A percentile compares a stretch with the other conserved stretches of the same genome.
phyloP scores from a whole-genome alignment of 2,888 invertebrate genomes.

The Cryptus armator region DNA sequence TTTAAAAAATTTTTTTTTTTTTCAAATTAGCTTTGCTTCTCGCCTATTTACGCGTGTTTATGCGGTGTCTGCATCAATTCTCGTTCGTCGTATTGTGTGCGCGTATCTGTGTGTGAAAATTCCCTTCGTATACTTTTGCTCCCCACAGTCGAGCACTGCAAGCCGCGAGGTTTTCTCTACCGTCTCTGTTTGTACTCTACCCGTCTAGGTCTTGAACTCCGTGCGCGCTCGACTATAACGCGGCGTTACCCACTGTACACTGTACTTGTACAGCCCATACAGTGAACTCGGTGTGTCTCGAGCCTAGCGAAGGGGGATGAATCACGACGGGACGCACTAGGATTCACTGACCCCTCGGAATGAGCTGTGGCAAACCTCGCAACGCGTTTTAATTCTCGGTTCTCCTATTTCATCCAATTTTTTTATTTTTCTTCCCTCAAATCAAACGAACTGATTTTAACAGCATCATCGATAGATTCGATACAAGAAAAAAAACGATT shows the following conservation, averaged over 20 bases:
- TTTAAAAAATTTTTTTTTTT: background rate
- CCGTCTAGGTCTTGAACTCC: constrained; percentile 64
- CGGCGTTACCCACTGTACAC: constrained; percentile 40
- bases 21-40: background rate
- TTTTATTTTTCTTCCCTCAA: background rate
- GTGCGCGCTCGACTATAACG: constrained; percentile 64
- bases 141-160: constrained; percentile 42
- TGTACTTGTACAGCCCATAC: constrained; percentile 1
- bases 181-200: constrained; percentile 36
- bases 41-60: background rate
- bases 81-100: background rate
- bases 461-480: too few species aligned
- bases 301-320: constrained; percentile 61
- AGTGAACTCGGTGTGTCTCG: constrained; percentile 38
- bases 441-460: background rate
- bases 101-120: background rate
- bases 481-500: too few species aligned
- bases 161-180: constrained; percentile 19
- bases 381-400: constrained; percentile 29
- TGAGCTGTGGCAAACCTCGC: constrained; percentile 56
- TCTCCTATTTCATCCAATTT: background rate
- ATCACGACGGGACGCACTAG: constrained; percentile 63
- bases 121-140: constrained; percentile 37
- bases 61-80: background rate
- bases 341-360: constrained; percentile 57